Evolutionary conservation across 2,797 vertebrate species (phyloP), one percentile per base, ranked within the genome.

Genomic region (Iguana delicatissima): DNA sequence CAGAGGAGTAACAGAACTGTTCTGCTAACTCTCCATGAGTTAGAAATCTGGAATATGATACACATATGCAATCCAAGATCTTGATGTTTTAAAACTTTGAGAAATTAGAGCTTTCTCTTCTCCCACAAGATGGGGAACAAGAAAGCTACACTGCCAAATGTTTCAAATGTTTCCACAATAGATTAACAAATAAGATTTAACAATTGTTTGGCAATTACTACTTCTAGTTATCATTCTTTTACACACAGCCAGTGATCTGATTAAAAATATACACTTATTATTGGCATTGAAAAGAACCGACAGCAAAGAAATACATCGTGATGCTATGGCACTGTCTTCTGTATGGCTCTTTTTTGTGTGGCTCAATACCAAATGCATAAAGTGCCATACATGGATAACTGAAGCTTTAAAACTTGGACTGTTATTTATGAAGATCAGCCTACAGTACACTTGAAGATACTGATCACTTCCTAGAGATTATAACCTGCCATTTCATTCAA

Each of bases 221-320:
- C 26, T 29, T 69, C 52, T 46, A 26, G 32, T 83, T 50, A 35
- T 38, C 3, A 76, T 86, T 26, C 6, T 29, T 24, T 50, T 80
- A 69, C 10, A 73, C 35, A 20, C 9, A 52, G 12, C 7, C 32
- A 35, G 29, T 29, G 0, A 3, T 2, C 22, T 72, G 26, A 46
- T 5, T 89, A 50, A 14, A 0, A 50, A 24, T 20, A 16, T 22
- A 69, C 84, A 64, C 77, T 79, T 62, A 77, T 42, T 69, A 79
- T 29, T 35, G 24, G 72, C 50, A 42, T 12, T 0, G 1, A 89
- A 26, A 50, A 86, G 77, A 0, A 0, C 9, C 7, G n/a, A 6
- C 0, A 1, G 18, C 0, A 1, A 14, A 1, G 52, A 69, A 29
- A 32, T 50, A 80, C 35, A 10, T 20, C 42, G 55, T 6, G 12